These are phyloP conservation scores for Lasius fuliginosus DNA, from an alignment of 2,888 invertebrate species.

Conservation along the genomic window DNA sequence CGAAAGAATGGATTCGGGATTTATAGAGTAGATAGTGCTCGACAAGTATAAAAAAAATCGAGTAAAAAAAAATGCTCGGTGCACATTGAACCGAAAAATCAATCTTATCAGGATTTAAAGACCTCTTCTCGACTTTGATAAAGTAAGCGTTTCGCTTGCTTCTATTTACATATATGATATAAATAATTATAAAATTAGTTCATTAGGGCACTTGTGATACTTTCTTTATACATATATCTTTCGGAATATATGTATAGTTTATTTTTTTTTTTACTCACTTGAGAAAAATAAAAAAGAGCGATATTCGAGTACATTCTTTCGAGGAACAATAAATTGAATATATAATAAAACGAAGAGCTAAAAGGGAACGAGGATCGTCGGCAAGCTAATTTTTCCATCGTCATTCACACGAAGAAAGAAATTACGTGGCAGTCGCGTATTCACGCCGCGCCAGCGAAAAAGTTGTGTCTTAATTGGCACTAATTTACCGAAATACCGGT, in stretches of 20 bases:
- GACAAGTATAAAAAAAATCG: not conserved
- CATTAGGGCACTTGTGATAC: too few species aligned
- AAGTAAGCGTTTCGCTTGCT: not conserved
- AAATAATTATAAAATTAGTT: not conserved
- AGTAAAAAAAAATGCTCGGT: not conserved
- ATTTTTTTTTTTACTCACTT: not conserved
- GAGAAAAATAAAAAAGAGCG: not conserved
- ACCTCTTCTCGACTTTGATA: not conserved
- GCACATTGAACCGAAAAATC: not conserved
- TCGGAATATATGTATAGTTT: not conserved
- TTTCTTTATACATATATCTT: not conserved
- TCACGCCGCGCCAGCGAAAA: slow-evolving; percentile 64
- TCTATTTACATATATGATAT: not conserved
- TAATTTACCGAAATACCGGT: slow-evolving; percentile 72
- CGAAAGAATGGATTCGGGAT: not conserved
- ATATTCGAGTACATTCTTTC: not conserved
- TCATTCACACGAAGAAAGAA: slow-evolving; percentile 35
- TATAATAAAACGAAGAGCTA: not conserved
- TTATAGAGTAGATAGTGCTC: not conserved
- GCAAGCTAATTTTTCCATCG: not conserved
- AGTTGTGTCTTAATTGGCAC: slow-evolving; percentile 72
- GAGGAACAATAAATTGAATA: not conserved
- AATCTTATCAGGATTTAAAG: slow-evolving; percentile 1
- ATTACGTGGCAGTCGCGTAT: slow-evolving; percentile 53
- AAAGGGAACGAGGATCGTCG: not conserved